Evolutionary conservation across 92 coral and sea anemone genomes (phyloP).

Genomic region (Pocillopora grandis): DNA sequence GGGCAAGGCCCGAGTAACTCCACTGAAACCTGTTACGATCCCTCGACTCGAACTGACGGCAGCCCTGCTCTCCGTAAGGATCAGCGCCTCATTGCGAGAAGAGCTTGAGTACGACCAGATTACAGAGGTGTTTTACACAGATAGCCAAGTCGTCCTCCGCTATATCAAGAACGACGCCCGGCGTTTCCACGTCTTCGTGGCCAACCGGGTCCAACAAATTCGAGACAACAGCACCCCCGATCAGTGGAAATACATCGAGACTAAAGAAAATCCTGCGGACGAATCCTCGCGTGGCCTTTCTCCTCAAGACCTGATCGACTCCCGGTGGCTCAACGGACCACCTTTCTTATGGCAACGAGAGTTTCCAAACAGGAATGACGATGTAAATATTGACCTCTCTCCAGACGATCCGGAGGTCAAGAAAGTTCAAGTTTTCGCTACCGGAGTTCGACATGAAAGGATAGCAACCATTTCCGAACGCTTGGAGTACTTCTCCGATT

Average conservation of each 20-base stretch:
- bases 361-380: not conserved
- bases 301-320: conserved; percentile 24
- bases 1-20: conserved; percentile 10
- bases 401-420: conserved; percentile 28
- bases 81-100: not conserved
- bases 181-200: conserved; percentile 26
- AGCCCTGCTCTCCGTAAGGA: not conserved
- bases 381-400: conserved; percentile 1
- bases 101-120: conserved; percentile 15
- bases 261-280: conserved; percentile 26
- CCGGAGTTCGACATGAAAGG: not conserved
- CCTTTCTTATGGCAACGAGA: conserved; percentile 30
- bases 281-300: conserved; percentile 28
- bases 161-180: conserved; percentile 9
- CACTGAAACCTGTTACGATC: conserved; percentile 6
- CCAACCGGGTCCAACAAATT: conserved; percentile 27
- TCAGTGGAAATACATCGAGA: conserved; percentile 25
- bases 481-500: conserved; percentile 23
- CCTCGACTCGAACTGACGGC: conserved; percentile 3
- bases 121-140: not conserved
- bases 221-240: conserved; percentile 22
- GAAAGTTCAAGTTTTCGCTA: not conserved
- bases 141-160: conserved; percentile 32
- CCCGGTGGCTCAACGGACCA: conserved; percentile 38
- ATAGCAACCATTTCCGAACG: conserved; percentile 21